phyloP scores from a whole-genome alignment of 1,140 invertebrate genomes.

The Vanessa atalanta region DNA sequence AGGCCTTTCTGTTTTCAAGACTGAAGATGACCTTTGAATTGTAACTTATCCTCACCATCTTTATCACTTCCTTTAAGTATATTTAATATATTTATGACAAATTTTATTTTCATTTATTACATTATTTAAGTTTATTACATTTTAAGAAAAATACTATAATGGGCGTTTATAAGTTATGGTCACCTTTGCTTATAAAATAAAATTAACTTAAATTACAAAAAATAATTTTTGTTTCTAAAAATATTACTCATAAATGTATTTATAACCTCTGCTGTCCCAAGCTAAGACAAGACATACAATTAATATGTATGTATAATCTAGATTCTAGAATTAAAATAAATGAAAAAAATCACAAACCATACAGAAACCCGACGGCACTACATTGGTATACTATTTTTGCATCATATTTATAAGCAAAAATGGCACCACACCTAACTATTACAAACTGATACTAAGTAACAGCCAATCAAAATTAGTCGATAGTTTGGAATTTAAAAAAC shows the following conservation, averaged over 20 bases:
- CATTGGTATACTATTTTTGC: conserved; percentile 37
- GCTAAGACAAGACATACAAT: background rate
- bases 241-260: conserved; percentile 24
- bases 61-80: background rate
- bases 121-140: background rate
- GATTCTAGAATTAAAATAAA: conserved; percentile 25
- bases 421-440: conserved; percentile 51
- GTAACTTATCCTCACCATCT: background rate
- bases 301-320: conserved; percentile 14
- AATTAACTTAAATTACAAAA: background rate
- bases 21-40: conserved; percentile 21
- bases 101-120: background rate
- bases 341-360: conserved; percentile 38
- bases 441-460: conserved; percentile 48
- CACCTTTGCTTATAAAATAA: conserved; percentile 2
- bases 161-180: background rate
- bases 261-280: conserved; percentile 26
- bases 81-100: conserved; percentile 23
- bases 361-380: conserved; percentile 29
- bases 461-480: conserved; percentile 39
- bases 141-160: conserved; percentile 8
- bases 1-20: conserved; percentile 22
- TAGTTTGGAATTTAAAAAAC: conserved; percentile 23
- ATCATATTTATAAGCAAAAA: conserved; percentile 38
- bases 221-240: conserved; percentile 5